Percentiles rank a stretch among this genome's conserved stretches.
Conservation (phyloP, 2,888 invertebrate species). For the Aethes cnicana region DNA sequence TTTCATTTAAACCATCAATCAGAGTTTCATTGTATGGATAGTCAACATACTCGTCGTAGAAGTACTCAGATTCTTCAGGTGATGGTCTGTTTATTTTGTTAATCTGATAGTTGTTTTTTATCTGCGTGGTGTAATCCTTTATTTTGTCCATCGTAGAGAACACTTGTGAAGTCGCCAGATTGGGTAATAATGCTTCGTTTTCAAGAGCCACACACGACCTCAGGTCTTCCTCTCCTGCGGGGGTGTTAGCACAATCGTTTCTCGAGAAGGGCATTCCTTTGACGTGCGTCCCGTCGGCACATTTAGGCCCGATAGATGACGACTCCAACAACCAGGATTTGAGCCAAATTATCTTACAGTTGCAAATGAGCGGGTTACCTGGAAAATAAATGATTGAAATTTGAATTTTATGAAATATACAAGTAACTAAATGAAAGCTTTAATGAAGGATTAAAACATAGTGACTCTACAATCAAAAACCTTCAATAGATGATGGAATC, state of each 20-base stretch:
- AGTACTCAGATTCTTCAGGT: conserved; percentile 90
- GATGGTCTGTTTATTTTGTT: conserved; percentile 83
- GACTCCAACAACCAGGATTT: conserved; percentile 91
- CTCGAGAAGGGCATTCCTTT: conserved; percentile 87
- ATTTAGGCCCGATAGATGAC: conserved; percentile 88
- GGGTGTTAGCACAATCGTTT: conserved; percentile 83
- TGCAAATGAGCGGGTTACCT: conserved; percentile 93
- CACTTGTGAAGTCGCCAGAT: conserved; percentile 82
- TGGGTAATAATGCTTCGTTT: conserved; percentile 83
- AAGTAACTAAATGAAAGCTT: too few species aligned
- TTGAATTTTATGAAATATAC: too few species aligned
- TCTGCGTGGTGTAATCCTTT: conserved; percentile 70
- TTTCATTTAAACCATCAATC: conserved; percentile 60
- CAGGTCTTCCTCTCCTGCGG: conserved; percentile 77
- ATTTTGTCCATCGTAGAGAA: conserved; percentile 83
- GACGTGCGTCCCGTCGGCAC: conserved; percentile 89
- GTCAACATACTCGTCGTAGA: conserved; percentile 92
- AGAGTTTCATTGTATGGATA: conserved; percentile 86
- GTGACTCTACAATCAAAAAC: too few species aligned
- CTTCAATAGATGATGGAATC: too few species aligned
- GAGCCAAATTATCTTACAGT: conserved; percentile 92
- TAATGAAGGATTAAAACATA: too few species aligned
- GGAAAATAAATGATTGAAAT: conserved; percentile 45
- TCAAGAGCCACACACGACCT: conserved; percentile 86
- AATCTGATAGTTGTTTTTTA: conserved; percentile 67